A percentile compares a stretch with the other conserved stretches of the same genome.
Conservation (phyloP, 2,888 invertebrate genomes). For the Colostygia pectinataria region DNA sequence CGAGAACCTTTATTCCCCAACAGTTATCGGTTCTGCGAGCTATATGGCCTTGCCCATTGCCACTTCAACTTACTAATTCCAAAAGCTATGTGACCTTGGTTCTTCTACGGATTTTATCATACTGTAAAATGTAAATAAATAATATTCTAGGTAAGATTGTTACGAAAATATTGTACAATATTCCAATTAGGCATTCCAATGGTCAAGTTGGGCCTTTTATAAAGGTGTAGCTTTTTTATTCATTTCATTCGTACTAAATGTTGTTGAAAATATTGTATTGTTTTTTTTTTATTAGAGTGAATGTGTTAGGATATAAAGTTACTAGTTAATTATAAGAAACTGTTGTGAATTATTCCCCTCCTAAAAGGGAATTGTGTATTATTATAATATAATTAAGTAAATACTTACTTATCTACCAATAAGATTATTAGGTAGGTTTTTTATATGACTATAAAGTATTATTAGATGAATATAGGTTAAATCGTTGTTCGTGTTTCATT, state of each 20-base stretch:
- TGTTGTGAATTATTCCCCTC: neutral
- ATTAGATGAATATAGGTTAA: neutral
- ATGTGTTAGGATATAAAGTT: neutral
- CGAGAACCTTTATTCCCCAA: no score
- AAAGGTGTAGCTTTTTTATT: constrained; percentile 9
- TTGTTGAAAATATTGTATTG: neutral
- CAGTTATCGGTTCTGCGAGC: no score
- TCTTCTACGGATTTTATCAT: no score
- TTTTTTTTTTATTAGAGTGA: constrained; percentile 2
- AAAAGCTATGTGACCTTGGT: no score
- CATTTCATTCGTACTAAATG: neutral
- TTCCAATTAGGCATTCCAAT: constrained; percentile 8
- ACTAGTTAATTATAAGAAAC: constrained; percentile 3
- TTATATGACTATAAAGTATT: no score
- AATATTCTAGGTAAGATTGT: constrained; percentile 1
- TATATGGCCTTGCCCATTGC: no score
- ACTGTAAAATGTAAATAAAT: neutral
- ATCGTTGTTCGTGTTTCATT: constrained; percentile 6
- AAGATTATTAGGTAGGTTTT: no score
- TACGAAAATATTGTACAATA: constrained; percentile 15
- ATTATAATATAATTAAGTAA: no score
- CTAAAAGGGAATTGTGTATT: neutral
- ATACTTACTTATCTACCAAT: neutral
- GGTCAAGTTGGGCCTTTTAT: constrained; percentile 11
- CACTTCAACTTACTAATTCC: no score